Percentiles rank a stretch among this genome's conserved stretches.
Conservation (phyloP, 2,797 vertebrate species). For the Tapera naevia region DNA sequence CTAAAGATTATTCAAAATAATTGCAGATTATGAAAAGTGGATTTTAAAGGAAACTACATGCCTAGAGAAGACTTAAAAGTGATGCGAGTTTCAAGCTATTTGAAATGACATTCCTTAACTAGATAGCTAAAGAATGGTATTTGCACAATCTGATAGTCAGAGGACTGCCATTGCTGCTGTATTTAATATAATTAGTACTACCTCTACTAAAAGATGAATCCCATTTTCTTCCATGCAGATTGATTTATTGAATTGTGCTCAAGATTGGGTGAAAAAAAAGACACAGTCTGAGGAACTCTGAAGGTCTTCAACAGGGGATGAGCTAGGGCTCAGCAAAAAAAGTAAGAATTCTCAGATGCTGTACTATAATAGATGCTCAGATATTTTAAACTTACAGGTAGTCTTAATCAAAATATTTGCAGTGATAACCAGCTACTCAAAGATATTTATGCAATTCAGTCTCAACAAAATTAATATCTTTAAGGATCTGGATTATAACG, state of each 20-base stretch:
- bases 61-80: background rate
- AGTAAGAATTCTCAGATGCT: background rate
- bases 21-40: background rate
- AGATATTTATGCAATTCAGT: background rate
- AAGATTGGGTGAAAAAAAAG: background rate
- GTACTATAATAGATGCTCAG: background rate
- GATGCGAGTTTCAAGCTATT: background rate
- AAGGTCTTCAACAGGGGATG: background rate
- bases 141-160: background rate
- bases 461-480: background rate
- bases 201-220: background rate
- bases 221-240: background rate
- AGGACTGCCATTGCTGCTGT: background rate
- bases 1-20: background rate
- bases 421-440: background rate
- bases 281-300: background rate
- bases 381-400: background rate
- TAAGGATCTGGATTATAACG: background rate
- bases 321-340: background rate
- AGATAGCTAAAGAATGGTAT: background rate
- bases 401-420: background rate
- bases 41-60: background rate
- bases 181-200: background rate
- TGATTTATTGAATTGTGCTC: background rate
- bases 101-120: no score